Percentiles rank a stretch among this genome's conserved stretches.
These are phyloP conservation scores for Norana najaformis DNA, from an alignment of 2,888 invertebrate genomes.

Conservation along the genomic window DNA sequence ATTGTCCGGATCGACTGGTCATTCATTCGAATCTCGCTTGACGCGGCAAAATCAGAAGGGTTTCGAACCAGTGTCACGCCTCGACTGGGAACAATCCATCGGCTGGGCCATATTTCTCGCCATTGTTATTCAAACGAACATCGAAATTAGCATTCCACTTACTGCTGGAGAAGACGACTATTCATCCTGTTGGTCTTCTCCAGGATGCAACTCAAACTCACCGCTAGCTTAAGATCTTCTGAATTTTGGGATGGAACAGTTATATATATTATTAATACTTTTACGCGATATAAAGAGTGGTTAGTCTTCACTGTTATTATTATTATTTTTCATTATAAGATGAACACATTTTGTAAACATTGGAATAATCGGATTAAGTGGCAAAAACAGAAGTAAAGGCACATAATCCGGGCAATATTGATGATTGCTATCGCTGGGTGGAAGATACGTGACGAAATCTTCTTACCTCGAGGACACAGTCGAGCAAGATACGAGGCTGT, in stretches of 20 bases:
- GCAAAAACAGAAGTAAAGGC: too few species aligned
- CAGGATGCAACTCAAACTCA: neutral
- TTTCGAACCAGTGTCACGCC: neutral
- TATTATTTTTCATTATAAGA: too few species aligned
- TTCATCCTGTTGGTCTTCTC: neutral
- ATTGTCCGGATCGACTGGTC: constrained; percentile 13
- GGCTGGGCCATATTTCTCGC: neutral
- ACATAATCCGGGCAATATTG: too few species aligned
- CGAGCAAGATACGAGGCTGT: too few species aligned
- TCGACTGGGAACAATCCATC: neutral
- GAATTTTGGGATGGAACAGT: neutral
- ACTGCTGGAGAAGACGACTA: neutral
- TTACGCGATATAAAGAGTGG: too few species aligned
- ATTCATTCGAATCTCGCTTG: neutral
- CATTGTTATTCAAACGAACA: neutral
- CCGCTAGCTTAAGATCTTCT: neutral
- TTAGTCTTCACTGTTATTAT: too few species aligned
- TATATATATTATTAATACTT: too few species aligned
- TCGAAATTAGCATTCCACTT: neutral
- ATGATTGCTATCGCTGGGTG: too few species aligned
- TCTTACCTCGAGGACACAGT: too few species aligned
- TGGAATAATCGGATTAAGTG: too few species aligned
- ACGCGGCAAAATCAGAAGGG: neutral
- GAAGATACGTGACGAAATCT: too few species aligned
- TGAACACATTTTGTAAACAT: too few species aligned